Conservation (phyloP, 2,888 invertebrate species). For the Tenthredo distinguenda region DNA sequence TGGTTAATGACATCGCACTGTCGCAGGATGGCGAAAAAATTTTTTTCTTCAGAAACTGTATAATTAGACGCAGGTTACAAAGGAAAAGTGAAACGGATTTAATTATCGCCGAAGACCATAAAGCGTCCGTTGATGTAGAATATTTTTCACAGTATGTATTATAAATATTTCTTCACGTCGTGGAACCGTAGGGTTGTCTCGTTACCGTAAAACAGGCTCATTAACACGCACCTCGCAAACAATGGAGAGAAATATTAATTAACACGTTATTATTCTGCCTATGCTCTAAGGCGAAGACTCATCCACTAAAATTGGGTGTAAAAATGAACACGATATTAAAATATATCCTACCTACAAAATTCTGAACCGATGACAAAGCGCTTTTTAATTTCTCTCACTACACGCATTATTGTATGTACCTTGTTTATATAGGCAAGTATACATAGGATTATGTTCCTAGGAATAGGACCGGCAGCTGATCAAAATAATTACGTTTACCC, state of each 20-base stretch:
- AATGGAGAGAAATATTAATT: not conserved
- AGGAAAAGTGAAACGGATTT: not conserved
- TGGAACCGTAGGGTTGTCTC: not conserved
- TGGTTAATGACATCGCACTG: not conserved
- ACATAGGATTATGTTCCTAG: not conserved
- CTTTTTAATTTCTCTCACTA: not conserved
- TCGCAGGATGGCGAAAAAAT: not conserved
- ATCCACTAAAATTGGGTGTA: not conserved
- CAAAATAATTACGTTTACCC: conserved; percentile 29
- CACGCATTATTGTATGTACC: not conserved
- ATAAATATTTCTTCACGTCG: not conserved
- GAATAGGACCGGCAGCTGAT: not conserved
- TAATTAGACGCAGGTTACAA: not conserved
- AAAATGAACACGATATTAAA: not conserved
- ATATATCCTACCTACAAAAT: not conserved
- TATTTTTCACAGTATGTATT: not conserved
- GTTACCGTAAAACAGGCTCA: not conserved
- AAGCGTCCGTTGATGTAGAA: not conserved
- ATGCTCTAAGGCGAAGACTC: not conserved
- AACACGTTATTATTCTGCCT: not conserved
- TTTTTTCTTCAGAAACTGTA: not conserved
- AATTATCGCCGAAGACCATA: not conserved
- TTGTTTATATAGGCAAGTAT: conserved; percentile 31
- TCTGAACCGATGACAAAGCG: not conserved
- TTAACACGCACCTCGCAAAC: not conserved